Base-by-base conservation (phyloP, 2,797 vertebrate genomes). In the Acanthurus leucopareius region DNA sequence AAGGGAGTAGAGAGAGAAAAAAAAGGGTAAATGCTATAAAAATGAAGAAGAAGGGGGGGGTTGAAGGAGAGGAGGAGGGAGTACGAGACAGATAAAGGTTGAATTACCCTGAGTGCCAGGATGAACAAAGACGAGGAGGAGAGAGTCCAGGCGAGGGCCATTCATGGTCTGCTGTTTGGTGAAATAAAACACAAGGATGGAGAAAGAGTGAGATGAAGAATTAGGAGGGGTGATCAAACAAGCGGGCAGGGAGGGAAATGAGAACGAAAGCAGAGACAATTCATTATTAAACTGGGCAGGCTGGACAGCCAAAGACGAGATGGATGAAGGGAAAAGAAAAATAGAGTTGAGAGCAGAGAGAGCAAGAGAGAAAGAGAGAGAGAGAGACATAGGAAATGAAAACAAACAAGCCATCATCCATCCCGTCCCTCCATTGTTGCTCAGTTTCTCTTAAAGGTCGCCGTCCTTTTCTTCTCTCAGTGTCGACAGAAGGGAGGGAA, bases 371-470 rank as follows among this genome's bases (percentile, higher is more conserved):
- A 58, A 48, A 75, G 63, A 15, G 52, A n/a, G 71, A 61, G 52
- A 49, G 48, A 73, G 83, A 80, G 91, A 87, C 69, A 77, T 70
- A 79, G 74, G 68, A 77, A 88, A 87, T 75, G 72, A 92, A 93
- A 94, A 93, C 92, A 93, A 95, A 93, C 92, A 92, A 84, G 90
- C 80, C 85, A 79, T 91, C 93, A 82, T 92, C 90, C 80, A 77
- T 91, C 77, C 81, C 70, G 44, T 81, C 80, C 85, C 53, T 86
- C 81, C 61, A 86, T 91, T 92, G 88, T 93, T 91, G 87, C 88
- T 87, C 44, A 66, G 79, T 62, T 87, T 87, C 65, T 69, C 86
- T 89, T 86, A 93, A 93, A 94, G 94, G 93, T 93, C 90, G 79
- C 66, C 3, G 75, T 88, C 80, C 82, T 91, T 89, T 89, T 80